A percentile compares a stretch with the other conserved stretches of the same genome.
Evolutionary conservation across 2,797 vertebrate species (phyloP).

Genomic region (Kryptolebias ocellatus): DNA sequence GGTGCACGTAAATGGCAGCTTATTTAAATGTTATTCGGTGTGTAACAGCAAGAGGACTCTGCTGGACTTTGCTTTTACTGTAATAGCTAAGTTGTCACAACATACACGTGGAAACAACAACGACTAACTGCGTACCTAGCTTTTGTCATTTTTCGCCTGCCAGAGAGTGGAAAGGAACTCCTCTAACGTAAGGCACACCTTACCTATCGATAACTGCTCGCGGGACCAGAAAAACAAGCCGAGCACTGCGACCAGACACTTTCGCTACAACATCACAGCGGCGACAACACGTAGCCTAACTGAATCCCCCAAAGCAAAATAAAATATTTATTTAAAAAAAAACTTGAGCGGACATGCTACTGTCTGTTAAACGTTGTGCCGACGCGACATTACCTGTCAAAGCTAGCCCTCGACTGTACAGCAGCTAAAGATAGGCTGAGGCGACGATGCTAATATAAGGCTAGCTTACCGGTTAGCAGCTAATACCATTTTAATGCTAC

Average conservation of each 20-base stretch:
- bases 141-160: neutral
- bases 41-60: too few relatives aligned
- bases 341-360: neutral
- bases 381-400: conserved; percentile 7
- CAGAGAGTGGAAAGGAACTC: neutral
- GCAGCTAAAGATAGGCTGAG: conserved; percentile 3
- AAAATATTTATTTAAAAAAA: neutral
- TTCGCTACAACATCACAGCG: conserved; percentile 21
- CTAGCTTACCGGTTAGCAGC: conserved; percentile 16
- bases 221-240: conserved; percentile 81
- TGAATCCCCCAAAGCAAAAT: neutral
- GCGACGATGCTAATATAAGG: neutral
- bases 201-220: conserved; percentile 63
- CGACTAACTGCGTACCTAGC: neutral
- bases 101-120: neutral
- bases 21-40: too few relatives aligned
- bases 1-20: too few relatives aligned
- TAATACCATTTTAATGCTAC: conserved; percentile 26
- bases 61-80: neutral
- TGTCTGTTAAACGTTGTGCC: neutral
- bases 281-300: neutral
- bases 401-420: conserved; percentile 8
- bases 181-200: conserved; percentile 57
- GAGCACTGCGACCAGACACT: conserved; percentile 43
- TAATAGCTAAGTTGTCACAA: neutral